Base-by-base conservation (phyloP, 2,113 vertebrate species). In the Centropristis striata region DNA sequence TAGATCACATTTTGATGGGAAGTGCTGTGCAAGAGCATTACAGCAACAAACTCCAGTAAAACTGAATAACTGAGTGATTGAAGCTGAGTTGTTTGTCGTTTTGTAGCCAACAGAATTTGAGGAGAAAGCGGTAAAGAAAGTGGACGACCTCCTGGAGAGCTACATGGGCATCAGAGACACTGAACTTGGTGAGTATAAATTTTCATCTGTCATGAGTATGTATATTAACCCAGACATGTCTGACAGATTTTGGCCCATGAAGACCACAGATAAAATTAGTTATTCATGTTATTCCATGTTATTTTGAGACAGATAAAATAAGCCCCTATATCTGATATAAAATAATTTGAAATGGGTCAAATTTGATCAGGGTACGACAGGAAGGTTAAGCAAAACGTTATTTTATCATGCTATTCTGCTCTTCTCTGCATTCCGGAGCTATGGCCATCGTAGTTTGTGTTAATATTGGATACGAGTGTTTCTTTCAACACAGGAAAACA, bases 151-250 rank as follows among this genome's bases (percentile, higher is more conserved):
- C 51, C 96, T 99, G 82, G 98, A 99, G 92, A 95, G 93, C n/a
- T 99, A 99, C 88, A 97, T 99, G 97, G 98, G 98, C 54, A 98
- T 99, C 93, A 96, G 97, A 92, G 98, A 99, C 91, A 93, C 47
- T 9, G 97, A 99, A 77, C 94, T 99, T 71, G 98, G 98, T 99
- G 90, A 95, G 96, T 46, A 4, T 44, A 10, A 46, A 46, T 1
- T 15, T 54, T 68, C n/a, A 32, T 32, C 32, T 32, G 6, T 32
- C 32, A 32, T 3, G 32, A 32, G 32, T 32, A 32, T 32, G 3
- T 32, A 6, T 32, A 2, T 32, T 32, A n/a, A 32, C 32, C 32
- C 32, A 32, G 32, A 32, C 32, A 32, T 32, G 32, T 32, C 32
- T 32, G 3, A 32, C 32, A 32, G 32, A 4, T 32, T 32, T 32